Evolutionary conservation across 1,140 invertebrate genomes (phyloP).

Genomic region (Rhynchophorus ferrugineus): DNA sequence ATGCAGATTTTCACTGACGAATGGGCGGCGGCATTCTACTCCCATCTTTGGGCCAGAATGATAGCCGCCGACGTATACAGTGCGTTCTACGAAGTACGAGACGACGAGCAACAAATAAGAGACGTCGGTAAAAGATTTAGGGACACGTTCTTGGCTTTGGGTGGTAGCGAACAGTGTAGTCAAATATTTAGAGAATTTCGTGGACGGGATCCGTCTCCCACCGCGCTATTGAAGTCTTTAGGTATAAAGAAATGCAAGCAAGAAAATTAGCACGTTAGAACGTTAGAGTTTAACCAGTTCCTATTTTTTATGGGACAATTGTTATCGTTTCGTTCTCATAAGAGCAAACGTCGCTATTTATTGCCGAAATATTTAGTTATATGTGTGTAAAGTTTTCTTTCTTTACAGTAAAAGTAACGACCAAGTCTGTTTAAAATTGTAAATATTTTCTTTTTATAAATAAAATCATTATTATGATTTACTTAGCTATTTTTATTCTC

Average conservation of each 20-base stretch:
- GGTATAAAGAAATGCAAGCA: conserved; percentile 43
- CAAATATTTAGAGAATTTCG: conserved; percentile 85
- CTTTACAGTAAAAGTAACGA: too few relatives aligned
- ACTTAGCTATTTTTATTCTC: too few relatives aligned
- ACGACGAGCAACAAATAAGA: conserved; percentile 44
- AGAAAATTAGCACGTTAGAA: conserved; percentile 15
- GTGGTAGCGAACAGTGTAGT: conserved; percentile 67
- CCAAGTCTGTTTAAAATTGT: too few relatives aligned
- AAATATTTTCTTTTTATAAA: too few relatives aligned
- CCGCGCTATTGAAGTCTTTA: conserved; percentile 66
- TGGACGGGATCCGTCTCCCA: conserved; percentile 81
- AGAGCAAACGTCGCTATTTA: too few relatives aligned
- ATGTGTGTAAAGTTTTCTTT: too few relatives aligned
- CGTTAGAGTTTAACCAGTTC: too few relatives aligned
- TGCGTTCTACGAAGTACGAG: conserved; percentile 67
- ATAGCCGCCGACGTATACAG: conserved; percentile 83
- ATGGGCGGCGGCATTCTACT: conserved; percentile 69
- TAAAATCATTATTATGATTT: too few relatives aligned
- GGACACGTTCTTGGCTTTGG: conserved; percentile 77
- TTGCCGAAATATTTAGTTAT: too few relatives aligned
- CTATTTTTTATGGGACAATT: neutral
- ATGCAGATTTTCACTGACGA: conserved; percentile 62
- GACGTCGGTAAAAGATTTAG: conserved; percentile 64
- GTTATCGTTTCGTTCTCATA: neutral
- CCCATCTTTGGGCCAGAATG: conserved; percentile 74